Conservation (phyloP, 2,888 invertebrate species). For the Pammene aurita region DNA sequence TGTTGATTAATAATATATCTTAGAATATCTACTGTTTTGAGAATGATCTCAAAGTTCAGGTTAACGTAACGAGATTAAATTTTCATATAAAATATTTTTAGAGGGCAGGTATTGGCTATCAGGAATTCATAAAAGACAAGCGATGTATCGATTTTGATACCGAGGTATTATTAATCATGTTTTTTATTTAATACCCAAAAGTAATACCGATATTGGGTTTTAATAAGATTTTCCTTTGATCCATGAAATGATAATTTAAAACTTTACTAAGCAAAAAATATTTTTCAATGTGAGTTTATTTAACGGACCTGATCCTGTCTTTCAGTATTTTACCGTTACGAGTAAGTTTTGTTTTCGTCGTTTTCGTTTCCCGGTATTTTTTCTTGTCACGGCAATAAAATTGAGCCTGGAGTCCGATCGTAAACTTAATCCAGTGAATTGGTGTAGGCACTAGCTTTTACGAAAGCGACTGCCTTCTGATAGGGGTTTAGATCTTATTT, state of each 20-base stretch:
- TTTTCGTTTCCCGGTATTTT: no score
- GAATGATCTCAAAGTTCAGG: constrained; percentile 43
- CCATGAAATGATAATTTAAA: background rate
- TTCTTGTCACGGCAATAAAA: no score
- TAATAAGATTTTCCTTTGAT: constrained; percentile 3
- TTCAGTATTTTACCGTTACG: no score
- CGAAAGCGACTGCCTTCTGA: no score
- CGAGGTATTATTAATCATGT: constrained; percentile 2
- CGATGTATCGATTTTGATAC: constrained; percentile 28
- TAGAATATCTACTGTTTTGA: constrained; percentile 38
- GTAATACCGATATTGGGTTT: background rate
- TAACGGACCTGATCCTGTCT: no score
- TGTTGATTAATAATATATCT: background rate
- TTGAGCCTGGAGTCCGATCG: no score
- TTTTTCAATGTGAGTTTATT: no score
- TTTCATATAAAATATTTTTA: constrained; percentile 53
- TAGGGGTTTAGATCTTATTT: no score
- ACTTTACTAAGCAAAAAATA: no score
- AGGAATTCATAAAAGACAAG: constrained; percentile 47
- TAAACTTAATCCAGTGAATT: no score
- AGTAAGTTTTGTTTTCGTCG: no score
- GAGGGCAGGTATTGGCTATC: constrained; percentile 46
- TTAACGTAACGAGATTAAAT: constrained; percentile 52
- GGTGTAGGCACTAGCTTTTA: no score
- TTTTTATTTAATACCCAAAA: constrained; percentile 6